These are phyloP conservation scores for Pterophyllum scalare DNA, from an alignment of 2,113 vertebrate genomes.

Conservation along the genomic window DNA sequence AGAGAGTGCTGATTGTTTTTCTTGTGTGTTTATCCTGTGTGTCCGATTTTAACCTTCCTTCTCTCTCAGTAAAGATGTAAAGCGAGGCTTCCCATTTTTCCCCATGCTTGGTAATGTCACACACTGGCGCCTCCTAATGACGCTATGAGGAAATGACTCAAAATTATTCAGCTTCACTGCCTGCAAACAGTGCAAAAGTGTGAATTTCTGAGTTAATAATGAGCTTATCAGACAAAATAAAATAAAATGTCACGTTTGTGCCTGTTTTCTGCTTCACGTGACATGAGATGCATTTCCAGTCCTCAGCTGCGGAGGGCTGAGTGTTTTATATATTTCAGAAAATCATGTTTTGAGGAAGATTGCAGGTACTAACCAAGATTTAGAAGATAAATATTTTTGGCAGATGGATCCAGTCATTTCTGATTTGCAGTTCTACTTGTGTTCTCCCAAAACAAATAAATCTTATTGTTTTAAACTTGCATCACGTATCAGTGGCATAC, in stretches of 20 bases:
- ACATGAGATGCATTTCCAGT: too few relatives aligned
- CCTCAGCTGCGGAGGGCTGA: not conserved
- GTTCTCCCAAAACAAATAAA: not conserved
- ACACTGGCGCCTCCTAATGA: conserved; percentile 56
- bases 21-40: conserved; percentile 4
- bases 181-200: not conserved
- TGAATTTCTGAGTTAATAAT: not conserved
- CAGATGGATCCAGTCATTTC: not conserved
- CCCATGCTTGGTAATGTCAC: not conserved
- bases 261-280: not conserved
- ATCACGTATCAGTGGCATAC: not conserved
- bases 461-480: not conserved
- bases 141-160: not conserved
- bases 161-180: not conserved
- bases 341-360: not conserved
- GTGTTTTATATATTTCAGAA: not conserved
- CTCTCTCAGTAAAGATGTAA: conserved; percentile 4
- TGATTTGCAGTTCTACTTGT: not conserved
- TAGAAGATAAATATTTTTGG: not conserved
- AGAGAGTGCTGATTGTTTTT: not conserved
- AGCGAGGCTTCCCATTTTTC: not conserved
- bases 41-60: conserved; percentile 69
- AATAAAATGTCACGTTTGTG: not conserved
- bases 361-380: not conserved
- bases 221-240: not conserved